phyloP scores from a whole-genome alignment of 2,797 vertebrate genomes.

The Tamandua tetradactyla region DNA sequence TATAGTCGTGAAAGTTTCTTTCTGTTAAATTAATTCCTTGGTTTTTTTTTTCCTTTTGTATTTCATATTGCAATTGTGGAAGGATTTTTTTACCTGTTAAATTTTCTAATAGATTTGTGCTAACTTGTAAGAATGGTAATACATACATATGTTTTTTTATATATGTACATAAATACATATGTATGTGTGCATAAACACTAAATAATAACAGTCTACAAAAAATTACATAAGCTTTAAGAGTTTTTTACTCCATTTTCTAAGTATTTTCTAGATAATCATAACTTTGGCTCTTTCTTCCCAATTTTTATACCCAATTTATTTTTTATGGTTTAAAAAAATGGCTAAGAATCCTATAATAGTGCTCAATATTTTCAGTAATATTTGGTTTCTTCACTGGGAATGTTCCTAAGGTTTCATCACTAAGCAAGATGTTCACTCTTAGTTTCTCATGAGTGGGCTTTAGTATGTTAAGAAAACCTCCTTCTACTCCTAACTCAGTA shows the following conservation, averaged over 20 bases:
- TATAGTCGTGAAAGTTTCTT: not conserved
- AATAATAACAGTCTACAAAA: not conserved
- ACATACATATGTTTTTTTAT: not conserved
- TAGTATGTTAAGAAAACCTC: not conserved
- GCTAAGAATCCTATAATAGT: not conserved
- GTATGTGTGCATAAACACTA: not conserved
- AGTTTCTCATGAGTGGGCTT: not conserved
- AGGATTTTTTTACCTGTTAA: conserved; percentile 7
- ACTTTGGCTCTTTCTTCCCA: not conserved
- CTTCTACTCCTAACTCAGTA: not conserved
- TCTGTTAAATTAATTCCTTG: conserved; percentile 42
- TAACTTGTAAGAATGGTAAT: not conserved
- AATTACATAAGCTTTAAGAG: conserved; percentile 13
- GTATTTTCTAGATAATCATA: conserved; percentile 31
- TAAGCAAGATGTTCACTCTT: conserved; percentile 31
- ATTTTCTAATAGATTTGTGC: conserved; percentile 26
- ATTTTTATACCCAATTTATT: not conserved
- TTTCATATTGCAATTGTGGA: not conserved
- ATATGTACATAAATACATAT: not conserved
- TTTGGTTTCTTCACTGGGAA: conserved; percentile 14
- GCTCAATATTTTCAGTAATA: conserved; percentile 35
- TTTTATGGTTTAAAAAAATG: conserved; percentile 37
- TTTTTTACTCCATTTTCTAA: conserved; percentile 33
- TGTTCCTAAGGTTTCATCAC: not conserved
- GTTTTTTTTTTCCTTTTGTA: not conserved